These are phyloP conservation scores for Spinibarbus caldwelli DNA, from an alignment of 2,797 vertebrate genomes.

Conservation along the genomic window DNA sequence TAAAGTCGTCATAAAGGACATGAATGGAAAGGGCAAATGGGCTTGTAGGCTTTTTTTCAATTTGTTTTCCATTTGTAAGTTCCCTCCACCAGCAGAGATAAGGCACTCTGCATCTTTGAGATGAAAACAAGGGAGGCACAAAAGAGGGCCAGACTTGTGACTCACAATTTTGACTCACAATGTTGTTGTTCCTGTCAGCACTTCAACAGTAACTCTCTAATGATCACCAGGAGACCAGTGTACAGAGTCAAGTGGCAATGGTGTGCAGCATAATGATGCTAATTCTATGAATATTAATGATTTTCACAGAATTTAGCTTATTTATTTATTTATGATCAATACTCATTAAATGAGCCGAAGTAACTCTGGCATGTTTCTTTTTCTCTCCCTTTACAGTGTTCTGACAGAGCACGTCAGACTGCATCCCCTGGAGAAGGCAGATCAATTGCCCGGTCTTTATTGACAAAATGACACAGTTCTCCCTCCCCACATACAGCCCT, in stretches of 20 bases:
- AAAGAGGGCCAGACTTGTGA: background rate
- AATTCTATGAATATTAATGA: conserved; percentile 51
- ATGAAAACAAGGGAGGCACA: conserved; percentile 19
- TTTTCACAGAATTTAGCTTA: conserved; percentile 33
- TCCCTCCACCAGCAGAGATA: conserved; percentile 10
- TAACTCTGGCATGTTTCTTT: conserved; percentile 31
- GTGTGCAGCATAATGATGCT: conserved; percentile 32
- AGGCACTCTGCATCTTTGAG: conserved; percentile 24
- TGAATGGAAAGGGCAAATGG: conserved; percentile 24
- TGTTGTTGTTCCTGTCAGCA: conserved; percentile 18
- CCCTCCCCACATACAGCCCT: conserved; percentile 38
- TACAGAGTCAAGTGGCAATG: background rate
- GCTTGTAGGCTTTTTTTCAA: conserved; percentile 9
- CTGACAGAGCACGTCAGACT: conserved; percentile 17
- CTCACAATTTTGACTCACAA: no score
- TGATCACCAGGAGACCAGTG: conserved; percentile 10
- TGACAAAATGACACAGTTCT: conserved; percentile 53
- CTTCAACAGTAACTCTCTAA: conserved; percentile 1
- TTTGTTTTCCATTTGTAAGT: conserved; percentile 30
- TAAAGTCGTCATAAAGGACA: conserved; percentile 28
- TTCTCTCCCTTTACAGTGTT: conserved; percentile 45
- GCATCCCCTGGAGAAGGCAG: conserved; percentile 24
- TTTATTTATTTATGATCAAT: conserved; percentile 49
- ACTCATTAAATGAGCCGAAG: conserved; percentile 43
- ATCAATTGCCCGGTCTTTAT: conserved; percentile 50